These are phyloP conservation scores for Rhagonycha fulva DNA, from an alignment of 2,888 invertebrate genomes.

Conservation along the genomic window DNA sequence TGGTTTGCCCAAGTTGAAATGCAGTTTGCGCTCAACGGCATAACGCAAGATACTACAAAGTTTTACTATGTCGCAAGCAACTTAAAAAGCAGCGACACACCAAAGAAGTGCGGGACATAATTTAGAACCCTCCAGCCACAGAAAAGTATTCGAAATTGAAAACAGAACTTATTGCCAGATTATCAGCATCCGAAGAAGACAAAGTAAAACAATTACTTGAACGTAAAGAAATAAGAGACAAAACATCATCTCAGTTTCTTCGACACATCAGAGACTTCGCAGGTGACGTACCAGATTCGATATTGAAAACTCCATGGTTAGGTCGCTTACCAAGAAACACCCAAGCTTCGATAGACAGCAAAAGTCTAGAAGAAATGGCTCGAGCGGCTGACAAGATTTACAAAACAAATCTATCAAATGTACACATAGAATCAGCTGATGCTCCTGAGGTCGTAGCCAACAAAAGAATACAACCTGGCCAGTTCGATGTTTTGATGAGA, in stretches of 20 bases:
- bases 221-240: neutral
- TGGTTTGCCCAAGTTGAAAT: slow-evolving; percentile 24
- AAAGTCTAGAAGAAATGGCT: no score
- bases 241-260: neutral
- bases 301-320: neutral
- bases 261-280: neutral
- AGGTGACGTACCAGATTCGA: neutral
- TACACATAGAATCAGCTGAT: no score
- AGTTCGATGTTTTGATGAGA: no score
- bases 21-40: slow-evolving; percentile 9
- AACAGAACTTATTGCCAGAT: neutral
- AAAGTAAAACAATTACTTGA: neutral
- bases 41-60: slow-evolving; percentile 17
- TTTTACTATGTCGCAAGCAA: slow-evolving; percentile 10
- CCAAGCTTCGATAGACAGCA: neutral
- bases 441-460: no score
- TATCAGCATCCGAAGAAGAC: neutral
- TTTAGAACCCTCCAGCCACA: neutral
- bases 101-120: slow-evolving; percentile 14
- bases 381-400: no score
- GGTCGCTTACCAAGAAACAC: neutral
- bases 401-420: no score
- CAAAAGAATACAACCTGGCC: no score
- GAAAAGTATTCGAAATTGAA: neutral
- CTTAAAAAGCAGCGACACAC: slow-evolving; percentile 6